Conservation (phyloP, 2,797 vertebrate genomes). For the Phoebastria nigripes region DNA sequence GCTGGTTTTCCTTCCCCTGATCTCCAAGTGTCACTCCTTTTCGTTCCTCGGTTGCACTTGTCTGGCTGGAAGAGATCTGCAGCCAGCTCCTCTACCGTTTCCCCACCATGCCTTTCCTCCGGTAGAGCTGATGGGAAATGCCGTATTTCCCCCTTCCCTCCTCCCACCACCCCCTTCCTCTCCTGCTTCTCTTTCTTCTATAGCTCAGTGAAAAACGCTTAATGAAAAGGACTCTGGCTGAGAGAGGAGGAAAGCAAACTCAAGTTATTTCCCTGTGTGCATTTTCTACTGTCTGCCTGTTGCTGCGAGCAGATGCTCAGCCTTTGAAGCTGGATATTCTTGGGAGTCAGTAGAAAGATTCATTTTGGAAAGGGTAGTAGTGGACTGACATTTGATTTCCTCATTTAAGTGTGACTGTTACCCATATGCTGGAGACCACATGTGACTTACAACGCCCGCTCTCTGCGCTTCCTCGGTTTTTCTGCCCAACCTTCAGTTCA, state of each 20-base stretch:
- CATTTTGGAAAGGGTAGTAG: background rate
- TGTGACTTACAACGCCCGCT: background rate
- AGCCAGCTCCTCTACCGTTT: background rate
- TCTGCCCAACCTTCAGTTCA: background rate
- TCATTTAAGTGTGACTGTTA: slow-evolving; percentile 17
- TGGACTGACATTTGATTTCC: slow-evolving; percentile 37
- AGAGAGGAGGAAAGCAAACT: background rate
- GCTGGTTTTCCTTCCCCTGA: background rate
- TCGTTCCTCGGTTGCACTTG: background rate
- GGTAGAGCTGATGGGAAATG: background rate
- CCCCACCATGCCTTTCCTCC: background rate
- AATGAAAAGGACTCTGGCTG: background rate
- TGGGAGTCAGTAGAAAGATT: background rate
- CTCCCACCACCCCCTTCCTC: background rate
- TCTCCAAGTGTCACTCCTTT: background rate
- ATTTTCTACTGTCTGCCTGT: background rate
- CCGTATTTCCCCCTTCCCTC: background rate
- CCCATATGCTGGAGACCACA: slow-evolving; percentile 1
- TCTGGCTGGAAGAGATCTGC: background rate
- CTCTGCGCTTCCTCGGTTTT: background rate
- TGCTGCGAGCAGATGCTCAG: background rate
- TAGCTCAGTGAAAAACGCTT: background rate
- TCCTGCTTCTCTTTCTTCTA: background rate
- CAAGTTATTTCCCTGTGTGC: background rate
- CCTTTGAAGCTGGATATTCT: background rate